Evolutionary conservation across 2,888 invertebrate genomes (phyloP).

Genomic region (Nyleta sp.): DNA sequence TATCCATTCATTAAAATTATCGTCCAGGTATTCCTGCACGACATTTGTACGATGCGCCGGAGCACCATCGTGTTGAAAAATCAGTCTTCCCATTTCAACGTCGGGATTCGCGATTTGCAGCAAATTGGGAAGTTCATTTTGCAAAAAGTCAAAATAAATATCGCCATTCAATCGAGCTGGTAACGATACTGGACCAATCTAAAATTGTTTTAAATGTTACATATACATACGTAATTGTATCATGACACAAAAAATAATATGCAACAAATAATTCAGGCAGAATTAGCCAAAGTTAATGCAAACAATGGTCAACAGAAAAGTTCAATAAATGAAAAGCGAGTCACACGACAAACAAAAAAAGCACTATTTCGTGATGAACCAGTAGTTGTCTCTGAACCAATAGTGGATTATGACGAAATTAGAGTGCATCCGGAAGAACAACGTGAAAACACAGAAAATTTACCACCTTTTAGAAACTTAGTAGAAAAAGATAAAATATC

Average conservation of each 20-base stretch:
- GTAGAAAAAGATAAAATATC: no score
- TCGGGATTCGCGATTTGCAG: not conserved
- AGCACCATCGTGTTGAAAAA: constrained; percentile 25
- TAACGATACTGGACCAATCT: not conserved
- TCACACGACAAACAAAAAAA: not conserved
- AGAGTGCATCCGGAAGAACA: not conserved
- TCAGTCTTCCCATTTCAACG: not conserved
- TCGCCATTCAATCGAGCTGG: not conserved
- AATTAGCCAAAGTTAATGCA: not conserved
- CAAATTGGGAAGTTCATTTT: not conserved
- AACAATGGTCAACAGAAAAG: not conserved
- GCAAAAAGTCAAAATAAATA: constrained; percentile 6
- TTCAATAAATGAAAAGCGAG: not conserved
- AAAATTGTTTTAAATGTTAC: not conserved
- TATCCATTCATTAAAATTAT: constrained; percentile 6
- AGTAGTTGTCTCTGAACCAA: not conserved
- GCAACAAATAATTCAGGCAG: not conserved
- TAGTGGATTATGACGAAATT: not conserved
- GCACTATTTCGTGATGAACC: not conserved
- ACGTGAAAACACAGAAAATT: not conserved
- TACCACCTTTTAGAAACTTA: no score
- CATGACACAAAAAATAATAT: no score
- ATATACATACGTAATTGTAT: no score
- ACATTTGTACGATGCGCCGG: constrained; percentile 8
- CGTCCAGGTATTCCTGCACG: not conserved